These are phyloP conservation scores for Ara ararauna DNA, from an alignment of 2,797 vertebrate species.

Conservation along the genomic window DNA sequence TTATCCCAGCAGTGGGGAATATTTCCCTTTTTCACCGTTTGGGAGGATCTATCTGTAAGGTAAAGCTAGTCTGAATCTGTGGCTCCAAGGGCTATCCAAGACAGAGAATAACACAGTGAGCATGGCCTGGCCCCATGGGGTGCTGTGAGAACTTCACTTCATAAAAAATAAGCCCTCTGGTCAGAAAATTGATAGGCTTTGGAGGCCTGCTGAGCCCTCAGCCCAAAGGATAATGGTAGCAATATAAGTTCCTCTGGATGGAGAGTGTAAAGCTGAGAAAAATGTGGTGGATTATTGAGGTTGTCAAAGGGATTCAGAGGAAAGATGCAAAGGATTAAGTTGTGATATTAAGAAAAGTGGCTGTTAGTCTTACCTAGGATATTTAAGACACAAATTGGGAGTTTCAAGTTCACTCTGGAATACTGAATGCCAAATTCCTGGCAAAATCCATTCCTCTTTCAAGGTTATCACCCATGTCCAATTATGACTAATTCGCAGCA, in stretches of 20 bases:
- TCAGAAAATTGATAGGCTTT: constrained; percentile 59
- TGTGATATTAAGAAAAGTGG: constrained; percentile 40
- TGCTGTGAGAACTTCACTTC: constrained; percentile 63
- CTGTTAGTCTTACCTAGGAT: constrained; percentile 24
- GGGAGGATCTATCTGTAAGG: constrained; percentile 3
- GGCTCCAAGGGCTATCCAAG: constrained; percentile 25
- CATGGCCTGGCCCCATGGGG: constrained; percentile 4
- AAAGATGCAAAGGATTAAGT: constrained; percentile 65
- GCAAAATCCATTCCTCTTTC: constrained; percentile 23
- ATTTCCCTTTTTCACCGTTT: background rate
- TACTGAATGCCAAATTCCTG: background rate
- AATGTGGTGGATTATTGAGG: constrained; percentile 52
- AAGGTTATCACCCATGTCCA: constrained; percentile 1
- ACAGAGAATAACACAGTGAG: background rate
- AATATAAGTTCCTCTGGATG: constrained; percentile 52
- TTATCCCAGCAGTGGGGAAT: constrained; percentile 34
- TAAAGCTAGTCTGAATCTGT: background rate
- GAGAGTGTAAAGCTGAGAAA: constrained; percentile 56
- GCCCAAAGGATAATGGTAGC: constrained; percentile 54
- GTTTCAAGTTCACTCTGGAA: background rate
- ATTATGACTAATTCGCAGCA: background rate
- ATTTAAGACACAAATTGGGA: constrained; percentile 46
- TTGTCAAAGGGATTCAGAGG: constrained; percentile 57
- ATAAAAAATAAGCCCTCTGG: constrained; percentile 68
- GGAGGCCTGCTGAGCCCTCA: constrained; percentile 56